These are phyloP conservation scores for Macroteleia sp. DNA, from an alignment of 2,888 invertebrate genomes.

Conservation along the genomic window DNA sequence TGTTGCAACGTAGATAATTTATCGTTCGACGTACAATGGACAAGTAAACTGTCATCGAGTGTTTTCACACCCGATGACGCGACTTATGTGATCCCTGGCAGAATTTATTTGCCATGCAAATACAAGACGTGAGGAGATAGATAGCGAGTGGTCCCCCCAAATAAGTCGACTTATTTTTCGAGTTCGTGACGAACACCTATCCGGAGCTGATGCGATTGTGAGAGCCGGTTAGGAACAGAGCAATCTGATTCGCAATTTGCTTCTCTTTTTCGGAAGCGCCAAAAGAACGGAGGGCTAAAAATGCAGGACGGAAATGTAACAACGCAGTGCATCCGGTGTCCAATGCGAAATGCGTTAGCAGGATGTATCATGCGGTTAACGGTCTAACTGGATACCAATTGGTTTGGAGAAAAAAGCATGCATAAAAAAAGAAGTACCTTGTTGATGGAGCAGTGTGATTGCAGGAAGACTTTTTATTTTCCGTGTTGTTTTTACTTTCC, in stretches of 20 bases:
- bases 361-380: slow-evolving; percentile 67
- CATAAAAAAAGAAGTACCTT: slow-evolving; percentile 40
- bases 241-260: slow-evolving; percentile 54
- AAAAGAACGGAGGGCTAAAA: slow-evolving; percentile 50
- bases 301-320: slow-evolving; percentile 59
- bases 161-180: slow-evolving; percentile 17
- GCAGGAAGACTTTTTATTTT: slow-evolving; percentile 57
- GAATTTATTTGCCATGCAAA: slow-evolving; percentile 45
- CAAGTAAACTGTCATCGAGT: slow-evolving; percentile 27
- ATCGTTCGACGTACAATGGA: slow-evolving; percentile 29
- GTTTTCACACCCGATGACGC: slow-evolving; percentile 17
- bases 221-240: slow-evolving; percentile 34
- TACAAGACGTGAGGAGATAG: background rate
- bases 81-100: slow-evolving; percentile 31
- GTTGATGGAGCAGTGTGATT: slow-evolving; percentile 48
- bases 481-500: too few relatives aligned
- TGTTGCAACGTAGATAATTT: slow-evolving; percentile 23
- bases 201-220: background rate
- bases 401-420: slow-evolving; percentile 36
- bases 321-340: slow-evolving; percentile 63
- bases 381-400: slow-evolving; percentile 61
- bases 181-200: slow-evolving; percentile 24
- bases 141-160: background rate
- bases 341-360: slow-evolving; percentile 64
- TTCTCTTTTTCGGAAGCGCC: slow-evolving; percentile 57